Evolutionary conservation across 2,888 invertebrate species (phyloP).

Genomic region (Parnassius glacialis): DNA sequence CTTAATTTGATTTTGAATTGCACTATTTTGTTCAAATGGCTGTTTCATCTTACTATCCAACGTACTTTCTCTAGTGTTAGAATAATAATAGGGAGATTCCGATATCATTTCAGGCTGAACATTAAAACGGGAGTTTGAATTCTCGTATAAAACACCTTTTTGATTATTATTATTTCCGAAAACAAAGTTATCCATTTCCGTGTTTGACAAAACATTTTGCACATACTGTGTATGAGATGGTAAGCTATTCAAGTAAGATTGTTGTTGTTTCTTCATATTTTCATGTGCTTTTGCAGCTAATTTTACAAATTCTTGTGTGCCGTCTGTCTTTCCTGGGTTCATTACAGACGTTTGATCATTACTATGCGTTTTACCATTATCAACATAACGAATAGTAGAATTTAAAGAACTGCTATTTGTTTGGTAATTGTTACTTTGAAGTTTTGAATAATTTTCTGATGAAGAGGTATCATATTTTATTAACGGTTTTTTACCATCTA

Average conservation of each 20-base stretch:
- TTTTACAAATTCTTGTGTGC: slow-evolving; percentile 65
- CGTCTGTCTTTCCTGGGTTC: slow-evolving; percentile 53
- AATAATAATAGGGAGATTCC: slow-evolving; percentile 56
- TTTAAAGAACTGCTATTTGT: slow-evolving; percentile 57
- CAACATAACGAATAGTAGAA: slow-evolving; percentile 68
- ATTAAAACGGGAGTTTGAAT: slow-evolving; percentile 44
- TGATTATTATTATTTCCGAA: slow-evolving; percentile 40
- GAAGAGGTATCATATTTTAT: slow-evolving; percentile 48
- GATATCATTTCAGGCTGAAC: slow-evolving; percentile 60
- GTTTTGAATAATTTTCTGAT: slow-evolving; percentile 49
- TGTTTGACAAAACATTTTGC: slow-evolving; percentile 34
- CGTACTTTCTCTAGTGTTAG: slow-evolving; percentile 49
- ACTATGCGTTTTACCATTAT: slow-evolving; percentile 56
- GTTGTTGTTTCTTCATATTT: slow-evolving; percentile 59
- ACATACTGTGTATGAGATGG: slow-evolving; percentile 39
- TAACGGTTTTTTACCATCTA: slow-evolving; percentile 61
- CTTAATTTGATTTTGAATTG: slow-evolving; percentile 72
- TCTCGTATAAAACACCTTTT: slow-evolving; percentile 44
- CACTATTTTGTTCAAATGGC: slow-evolving; percentile 73
- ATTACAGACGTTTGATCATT: slow-evolving; percentile 61
- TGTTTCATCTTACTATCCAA: slow-evolving; percentile 57
- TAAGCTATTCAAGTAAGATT: slow-evolving; percentile 42
- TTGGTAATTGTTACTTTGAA: slow-evolving; percentile 48
- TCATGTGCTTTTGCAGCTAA: slow-evolving; percentile 72
- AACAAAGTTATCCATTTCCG: slow-evolving; percentile 38